phyloP scores from a whole-genome alignment of 1,140 invertebrate species.

The Myzus persicae region DNA sequence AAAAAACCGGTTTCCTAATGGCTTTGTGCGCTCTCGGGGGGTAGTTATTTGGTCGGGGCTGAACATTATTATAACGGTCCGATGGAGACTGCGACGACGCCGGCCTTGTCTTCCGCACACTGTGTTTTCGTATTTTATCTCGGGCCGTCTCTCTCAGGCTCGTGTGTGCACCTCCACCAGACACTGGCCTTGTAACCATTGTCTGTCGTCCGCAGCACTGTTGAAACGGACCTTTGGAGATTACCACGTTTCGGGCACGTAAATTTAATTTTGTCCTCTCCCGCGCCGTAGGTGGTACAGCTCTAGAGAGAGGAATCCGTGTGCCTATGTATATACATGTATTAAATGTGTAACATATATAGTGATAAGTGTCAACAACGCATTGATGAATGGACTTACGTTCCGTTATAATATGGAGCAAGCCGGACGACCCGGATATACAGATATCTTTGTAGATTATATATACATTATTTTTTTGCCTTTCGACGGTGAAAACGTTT shows the following conservation, averaged over 20 bases:
- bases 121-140: not conserved
- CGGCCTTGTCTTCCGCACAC: not conserved
- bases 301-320: not conserved
- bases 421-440: not conserved
- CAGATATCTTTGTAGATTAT: not conserved
- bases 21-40: not conserved
- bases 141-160: not conserved
- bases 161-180: not conserved
- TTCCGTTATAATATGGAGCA: not conserved
- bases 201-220: not conserved
- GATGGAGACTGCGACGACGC: not conserved
- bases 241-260: not conserved
- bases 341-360: not conserved
- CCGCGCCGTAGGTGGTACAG: not conserved
- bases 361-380: not conserved
- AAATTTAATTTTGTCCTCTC: not conserved
- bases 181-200: not conserved
- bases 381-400: not conserved
- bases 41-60: conserved; percentile 26
- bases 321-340: not conserved
- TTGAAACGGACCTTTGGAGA: not conserved
- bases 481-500: not conserved
- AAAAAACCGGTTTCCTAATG: conserved; percentile 37
- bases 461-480: not conserved
- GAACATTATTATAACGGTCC: conserved; percentile 42